These are phyloP conservation scores for Apamea sordens DNA, from an alignment of 2,888 invertebrate genomes.

Conservation along the genomic window DNA sequence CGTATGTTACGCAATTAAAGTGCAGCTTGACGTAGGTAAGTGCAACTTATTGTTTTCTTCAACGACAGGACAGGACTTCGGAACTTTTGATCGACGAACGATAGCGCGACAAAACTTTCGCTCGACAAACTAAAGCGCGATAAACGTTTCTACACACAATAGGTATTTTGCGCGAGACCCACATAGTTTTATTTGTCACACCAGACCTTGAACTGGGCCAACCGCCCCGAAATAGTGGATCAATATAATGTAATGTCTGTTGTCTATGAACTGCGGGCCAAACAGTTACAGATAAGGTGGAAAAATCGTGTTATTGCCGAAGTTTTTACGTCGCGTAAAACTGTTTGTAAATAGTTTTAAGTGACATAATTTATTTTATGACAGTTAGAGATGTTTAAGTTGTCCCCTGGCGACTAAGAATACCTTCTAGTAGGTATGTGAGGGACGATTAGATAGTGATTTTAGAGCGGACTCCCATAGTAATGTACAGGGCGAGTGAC, in stretches of 20 bases:
- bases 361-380: not conserved
- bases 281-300: slow-evolving; percentile 1
- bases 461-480: too few relatives aligned
- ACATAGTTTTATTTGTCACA: slow-evolving; percentile 16
- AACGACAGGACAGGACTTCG: too few relatives aligned
- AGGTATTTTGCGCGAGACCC: not conserved
- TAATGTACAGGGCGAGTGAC: too few relatives aligned
- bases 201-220: slow-evolving; percentile 48
- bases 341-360: slow-evolving; percentile 1
- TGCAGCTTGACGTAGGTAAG: too few relatives aligned
- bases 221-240: slow-evolving; percentile 40
- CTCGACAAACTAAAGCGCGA: not conserved
- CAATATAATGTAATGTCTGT: slow-evolving; percentile 44
- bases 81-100: too few relatives aligned
- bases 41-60: too few relatives aligned
- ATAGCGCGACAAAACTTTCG: not conserved
- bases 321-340: not conserved
- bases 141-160: not conserved
- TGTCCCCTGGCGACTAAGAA: not conserved
- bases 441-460: too few relatives aligned
- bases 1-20: too few relatives aligned
- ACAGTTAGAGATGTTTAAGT: not conserved
- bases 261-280: slow-evolving; percentile 28
- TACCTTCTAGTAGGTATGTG: too few relatives aligned
- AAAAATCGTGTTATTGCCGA: not conserved